A percentile compares a stretch with the other conserved stretches of the same genome.
phyloP scores from a whole-genome alignment of 2,888 invertebrate genomes.

The Altica lythri region DNA sequence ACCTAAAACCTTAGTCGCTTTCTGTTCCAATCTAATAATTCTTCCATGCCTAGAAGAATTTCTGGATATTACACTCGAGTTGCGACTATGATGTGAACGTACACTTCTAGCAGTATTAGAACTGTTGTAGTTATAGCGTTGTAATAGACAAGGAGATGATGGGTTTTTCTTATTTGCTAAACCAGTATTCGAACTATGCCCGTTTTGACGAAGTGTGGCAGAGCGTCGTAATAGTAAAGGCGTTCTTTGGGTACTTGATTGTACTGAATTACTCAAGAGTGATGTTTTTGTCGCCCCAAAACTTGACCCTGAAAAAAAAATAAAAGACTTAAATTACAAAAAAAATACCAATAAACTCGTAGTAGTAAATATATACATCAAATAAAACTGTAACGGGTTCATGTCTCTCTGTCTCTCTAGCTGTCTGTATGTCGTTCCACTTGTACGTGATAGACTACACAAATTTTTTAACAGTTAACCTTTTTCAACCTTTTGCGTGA shows the following conservation, averaged over 20 bases:
- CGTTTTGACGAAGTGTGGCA: slow-evolving; percentile 64
- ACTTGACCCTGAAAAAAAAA: slow-evolving; percentile 62
- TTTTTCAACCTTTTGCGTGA: no score
- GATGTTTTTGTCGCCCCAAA: slow-evolving; percentile 70
- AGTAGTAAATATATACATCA: no score
- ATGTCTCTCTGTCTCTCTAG: no score
- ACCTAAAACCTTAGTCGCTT: slow-evolving; percentile 93
- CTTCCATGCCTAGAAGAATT: slow-evolving; percentile 83
- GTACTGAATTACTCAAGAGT: slow-evolving; percentile 60
- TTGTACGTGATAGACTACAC: no score
- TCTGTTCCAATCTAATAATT: slow-evolving; percentile 87
- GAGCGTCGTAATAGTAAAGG: slow-evolving; percentile 63
- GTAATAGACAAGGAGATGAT: slow-evolving; percentile 63
- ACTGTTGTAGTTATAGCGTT: slow-evolving; percentile 51
- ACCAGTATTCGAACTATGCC: slow-evolving; percentile 42
- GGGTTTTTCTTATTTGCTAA: slow-evolving; percentile 57
- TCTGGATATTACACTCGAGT: slow-evolving; percentile 79
- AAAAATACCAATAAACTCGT: no score
- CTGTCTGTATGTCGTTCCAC: no score
- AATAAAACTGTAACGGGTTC: no score
- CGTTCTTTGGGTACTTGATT: slow-evolving; percentile 47
- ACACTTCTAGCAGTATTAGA: slow-evolving; percentile 53
- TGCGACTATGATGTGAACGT: slow-evolving; percentile 75
- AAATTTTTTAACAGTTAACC: no score
- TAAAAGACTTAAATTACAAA: neutral